Percentiles rank a stretch among this genome's conserved stretches.
Evolutionary conservation across 2,113 vertebrate genomes (phyloP).

Genomic region (Garra rufa): DNA sequence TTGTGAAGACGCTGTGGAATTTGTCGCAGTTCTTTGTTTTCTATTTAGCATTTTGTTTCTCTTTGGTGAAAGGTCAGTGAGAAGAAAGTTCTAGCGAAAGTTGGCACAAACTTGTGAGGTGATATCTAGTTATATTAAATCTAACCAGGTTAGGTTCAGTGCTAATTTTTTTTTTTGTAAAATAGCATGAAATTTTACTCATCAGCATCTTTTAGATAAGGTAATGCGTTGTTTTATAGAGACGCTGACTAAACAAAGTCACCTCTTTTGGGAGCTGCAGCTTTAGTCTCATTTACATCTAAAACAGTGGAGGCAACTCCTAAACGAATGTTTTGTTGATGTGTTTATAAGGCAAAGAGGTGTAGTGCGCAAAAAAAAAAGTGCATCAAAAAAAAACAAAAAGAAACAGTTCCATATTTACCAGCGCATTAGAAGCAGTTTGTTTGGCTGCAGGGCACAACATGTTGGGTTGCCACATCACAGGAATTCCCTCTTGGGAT

Average conservation of each 20-base stretch:
- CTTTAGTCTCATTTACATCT: slow-evolving; percentile 41
- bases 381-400: slow-evolving; percentile 38
- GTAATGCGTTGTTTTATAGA: slow-evolving; percentile 18
- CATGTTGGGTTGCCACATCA: slow-evolving; percentile 51
- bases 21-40: slow-evolving; percentile 43
- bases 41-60: slow-evolving; percentile 13
- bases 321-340: slow-evolving; percentile 40
- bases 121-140: not conserved
- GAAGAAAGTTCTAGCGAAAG: slow-evolving; percentile 33
- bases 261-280: slow-evolving; percentile 26
- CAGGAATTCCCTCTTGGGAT: slow-evolving; percentile 50
- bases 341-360: slow-evolving; percentile 28
- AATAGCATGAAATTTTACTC: slow-evolving; percentile 26
- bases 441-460: slow-evolving; percentile 56
- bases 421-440: slow-evolving; percentile 43
- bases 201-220: slow-evolving; percentile 40
- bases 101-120: slow-evolving; percentile 7
- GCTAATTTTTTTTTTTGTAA: not conserved
- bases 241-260: slow-evolving; percentile 42
- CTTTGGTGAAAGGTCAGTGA: slow-evolving; percentile 54
- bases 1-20: slow-evolving; percentile 21
- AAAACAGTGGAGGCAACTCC: slow-evolving; percentile 24
- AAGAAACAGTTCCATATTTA: slow-evolving; percentile 49
- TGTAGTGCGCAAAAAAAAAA: slow-evolving; percentile 14
- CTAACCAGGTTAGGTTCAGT: not conserved